Evolutionary conservation across 1,140 invertebrate genomes (phyloP), one percentile per base, ranked within the genome.

Genomic region (Trachymyrmex cornetzi): DNA sequence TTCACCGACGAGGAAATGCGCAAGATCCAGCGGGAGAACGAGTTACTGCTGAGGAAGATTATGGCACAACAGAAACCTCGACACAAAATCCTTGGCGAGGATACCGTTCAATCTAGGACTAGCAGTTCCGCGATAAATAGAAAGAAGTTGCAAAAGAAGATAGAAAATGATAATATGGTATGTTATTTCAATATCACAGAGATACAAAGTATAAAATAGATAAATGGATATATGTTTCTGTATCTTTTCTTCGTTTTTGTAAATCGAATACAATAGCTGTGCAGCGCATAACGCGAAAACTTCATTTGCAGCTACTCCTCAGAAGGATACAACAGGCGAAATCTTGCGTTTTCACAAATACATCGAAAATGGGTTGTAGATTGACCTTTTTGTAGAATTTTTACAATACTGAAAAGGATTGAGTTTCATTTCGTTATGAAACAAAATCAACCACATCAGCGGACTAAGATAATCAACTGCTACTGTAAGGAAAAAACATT

Each of bases 1-100:
- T 96, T 96, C 80, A 93, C 93, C 6, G 95, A 95, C 64, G 94
- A 94, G 16, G 92, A 96, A 85, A 91, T 95, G 44, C 87, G 95
- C 14, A 93, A 90, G 89, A 96, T 96, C 57, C 95, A 96, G 79
- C 87, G 92, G 38, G 95, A 96, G 27, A 96, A 96, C 91, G 93
- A 95, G 57, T 89, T 94, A 85, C 87, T 96, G 14, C 85, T 96
- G 24, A 94, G 91, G 61, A 96, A 95, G 89, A 95, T 96, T 74
- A 92, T 96, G 91, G 91, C 91, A 24, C 92, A 94, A 50, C 91
- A 94, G 24, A 93, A 77, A 84, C 87, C 91, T 7, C 88, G 85
- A 3, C 90, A 91, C 14, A 91, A 90, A 50, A 84, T 84, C 34
- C 50, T 86, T 7, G 63, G 64, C 30, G 27, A 86, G 30, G 48